A percentile compares a stretch with the other conserved stretches of the same genome.
Evolutionary conservation across 2,888 invertebrate species (phyloP).

Genomic region (Chymomyza fuscimana): DNA sequence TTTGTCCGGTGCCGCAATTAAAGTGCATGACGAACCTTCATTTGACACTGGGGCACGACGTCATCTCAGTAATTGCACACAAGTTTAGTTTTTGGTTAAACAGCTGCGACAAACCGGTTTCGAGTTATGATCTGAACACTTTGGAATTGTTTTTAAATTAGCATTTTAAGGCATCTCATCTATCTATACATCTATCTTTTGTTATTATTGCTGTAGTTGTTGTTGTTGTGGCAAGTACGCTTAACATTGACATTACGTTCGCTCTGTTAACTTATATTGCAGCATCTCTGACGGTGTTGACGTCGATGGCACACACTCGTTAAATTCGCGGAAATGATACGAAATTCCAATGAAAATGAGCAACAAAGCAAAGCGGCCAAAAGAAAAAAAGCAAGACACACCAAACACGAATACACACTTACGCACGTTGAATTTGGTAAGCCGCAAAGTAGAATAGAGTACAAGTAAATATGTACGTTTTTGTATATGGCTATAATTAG

Average conservation of each 20-base stretch:
- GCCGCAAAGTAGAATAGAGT: slow-evolving; percentile 10
- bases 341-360: slow-evolving; percentile 55
- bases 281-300: neutral
- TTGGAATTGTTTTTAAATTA: neutral
- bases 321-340: slow-evolving; percentile 65
- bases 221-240: slow-evolving; percentile 15
- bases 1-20: slow-evolving; percentile 9
- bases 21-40: slow-evolving; percentile 14
- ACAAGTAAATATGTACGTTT: neutral
- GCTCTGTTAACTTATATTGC: neutral
- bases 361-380: slow-evolving; percentile 35
- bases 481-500: slow-evolving; percentile 5
- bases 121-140: slow-evolving; percentile 1
- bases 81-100: slow-evolving; percentile 21
- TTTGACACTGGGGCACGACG: slow-evolving; percentile 10
- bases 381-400: neutral
- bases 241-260: neutral
- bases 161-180: slow-evolving; percentile 8
- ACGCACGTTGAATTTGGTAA: slow-evolving; percentile 4
- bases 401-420: neutral
- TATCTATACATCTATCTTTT: neutral
- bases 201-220: neutral
- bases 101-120: slow-evolving; percentile 21
- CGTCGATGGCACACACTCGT: slow-evolving; percentile 34
- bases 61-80: neutral